Conservation (phyloP, 2,888 invertebrate species). For the Eupithecia insigniata region DNA sequence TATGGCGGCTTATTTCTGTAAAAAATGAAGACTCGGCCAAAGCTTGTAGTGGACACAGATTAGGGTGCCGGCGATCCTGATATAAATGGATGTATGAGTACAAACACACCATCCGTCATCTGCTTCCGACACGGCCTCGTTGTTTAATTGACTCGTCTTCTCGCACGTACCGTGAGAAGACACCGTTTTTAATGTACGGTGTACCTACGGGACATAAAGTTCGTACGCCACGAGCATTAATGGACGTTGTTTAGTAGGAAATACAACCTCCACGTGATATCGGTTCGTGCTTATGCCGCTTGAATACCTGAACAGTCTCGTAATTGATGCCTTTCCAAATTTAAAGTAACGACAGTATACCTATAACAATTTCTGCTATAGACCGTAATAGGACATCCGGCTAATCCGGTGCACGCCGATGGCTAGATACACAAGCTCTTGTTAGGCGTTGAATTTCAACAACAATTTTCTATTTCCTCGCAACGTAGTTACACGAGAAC, state of each 20-base stretch:
- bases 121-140: conserved; percentile 63
- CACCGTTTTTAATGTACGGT: conserved; percentile 35
- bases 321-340: conserved; percentile 35
- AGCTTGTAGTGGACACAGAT: conserved; percentile 44
- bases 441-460: conserved; percentile 46
- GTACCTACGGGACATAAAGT: conserved; percentile 34
- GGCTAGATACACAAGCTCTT: conserved; percentile 46
- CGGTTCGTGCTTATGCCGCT: conserved; percentile 31
- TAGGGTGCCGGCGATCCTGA: conserved; percentile 49
- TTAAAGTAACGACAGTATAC: conserved; percentile 24
- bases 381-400: conserved; percentile 38
- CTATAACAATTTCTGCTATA: conserved; percentile 24
- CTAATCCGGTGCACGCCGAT: conserved; percentile 47
- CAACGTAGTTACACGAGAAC: conserved; percentile 41
- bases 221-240: conserved; percentile 36
- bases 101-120: conserved; percentile 69
- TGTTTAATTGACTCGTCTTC: conserved; percentile 68
- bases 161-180: conserved; percentile 42
- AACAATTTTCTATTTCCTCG: conserved; percentile 47
- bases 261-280: conserved; percentile 37
- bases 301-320: conserved; percentile 37
- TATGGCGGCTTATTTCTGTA: neutral
- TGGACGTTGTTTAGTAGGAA: conserved; percentile 33
- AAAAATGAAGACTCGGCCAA: conserved; percentile 21
- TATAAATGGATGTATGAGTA: conserved; percentile 47